phyloP scores from a whole-genome alignment of 2,888 invertebrate genomes.

The Diaprepes abbreviatus region DNA sequence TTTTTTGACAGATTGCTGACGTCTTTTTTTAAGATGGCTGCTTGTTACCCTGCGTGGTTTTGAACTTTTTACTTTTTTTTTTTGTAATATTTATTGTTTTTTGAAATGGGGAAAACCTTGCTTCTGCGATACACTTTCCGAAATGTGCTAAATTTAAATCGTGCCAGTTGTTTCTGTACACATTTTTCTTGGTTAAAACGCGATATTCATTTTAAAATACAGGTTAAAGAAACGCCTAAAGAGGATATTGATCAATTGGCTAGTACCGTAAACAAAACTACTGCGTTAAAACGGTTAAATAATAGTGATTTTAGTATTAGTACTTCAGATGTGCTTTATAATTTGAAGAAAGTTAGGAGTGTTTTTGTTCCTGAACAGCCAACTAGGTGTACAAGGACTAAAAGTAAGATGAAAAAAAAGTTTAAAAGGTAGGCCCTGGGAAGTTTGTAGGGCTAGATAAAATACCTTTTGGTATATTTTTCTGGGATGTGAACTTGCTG shows the following conservation, averaged over 20 bases:
- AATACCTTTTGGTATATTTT: no score
- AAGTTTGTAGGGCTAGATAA: neutral
- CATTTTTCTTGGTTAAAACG: neutral
- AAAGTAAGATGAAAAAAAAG: neutral
- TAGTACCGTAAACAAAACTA: conserved; percentile 30
- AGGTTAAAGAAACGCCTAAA: neutral
- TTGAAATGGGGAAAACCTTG: conserved; percentile 4
- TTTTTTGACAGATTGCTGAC: neutral
- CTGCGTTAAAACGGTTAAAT: conserved; percentile 10
- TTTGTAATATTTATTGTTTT: neutral
- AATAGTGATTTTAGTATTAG: conserved; percentile 19
- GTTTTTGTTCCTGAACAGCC: neutral
- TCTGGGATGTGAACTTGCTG: no score
- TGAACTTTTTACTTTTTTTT: neutral
- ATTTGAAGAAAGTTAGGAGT: conserved; percentile 26
- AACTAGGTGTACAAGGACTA: neutral
- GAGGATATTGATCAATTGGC: conserved; percentile 15
- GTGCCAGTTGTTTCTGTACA: neutral
- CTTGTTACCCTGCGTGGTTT: neutral
- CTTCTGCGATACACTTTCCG: conserved; percentile 2
- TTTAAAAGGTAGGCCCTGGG: conserved; percentile 7
- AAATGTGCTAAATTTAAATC: conserved; percentile 18
- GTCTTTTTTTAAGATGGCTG: neutral
- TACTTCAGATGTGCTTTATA: conserved; percentile 16
- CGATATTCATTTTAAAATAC: conserved; percentile 22